These are phyloP conservation scores for Babylonia areolata DNA, from an alignment of 1,140 invertebrate genomes.

Conservation along the genomic window DNA sequence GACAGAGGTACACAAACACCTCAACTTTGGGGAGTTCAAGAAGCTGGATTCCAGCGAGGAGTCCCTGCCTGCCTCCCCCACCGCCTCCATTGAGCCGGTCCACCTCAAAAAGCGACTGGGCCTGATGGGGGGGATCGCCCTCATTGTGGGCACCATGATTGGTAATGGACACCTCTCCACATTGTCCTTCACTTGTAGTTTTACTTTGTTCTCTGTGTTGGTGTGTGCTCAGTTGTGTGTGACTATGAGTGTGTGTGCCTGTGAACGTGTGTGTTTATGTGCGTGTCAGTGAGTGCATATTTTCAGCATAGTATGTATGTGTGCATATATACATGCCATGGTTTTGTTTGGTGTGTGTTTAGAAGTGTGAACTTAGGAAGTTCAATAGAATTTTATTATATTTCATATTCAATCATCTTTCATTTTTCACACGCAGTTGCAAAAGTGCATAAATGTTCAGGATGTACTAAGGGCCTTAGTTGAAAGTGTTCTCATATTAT, in stretches of 20 bases:
- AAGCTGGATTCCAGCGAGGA: neutral
- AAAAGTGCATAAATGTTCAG: no score
- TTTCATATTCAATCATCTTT: no score
- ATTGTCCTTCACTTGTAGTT: neutral
- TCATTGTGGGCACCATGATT: constrained; percentile 74
- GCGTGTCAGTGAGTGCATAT: neutral
- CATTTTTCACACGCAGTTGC: no score
- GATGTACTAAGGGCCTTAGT: no score
- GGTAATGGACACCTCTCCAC: constrained; percentile 51
- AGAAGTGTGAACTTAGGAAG: no score
- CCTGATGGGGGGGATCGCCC: constrained; percentile 58
- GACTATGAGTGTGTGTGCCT: neutral
- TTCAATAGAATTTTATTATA: no score
- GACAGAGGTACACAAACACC: neutral
- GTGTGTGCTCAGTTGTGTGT: neutral
- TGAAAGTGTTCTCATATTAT: no score
- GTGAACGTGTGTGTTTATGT: neutral
- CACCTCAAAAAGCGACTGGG: constrained; percentile 61
- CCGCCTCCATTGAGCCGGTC: constrained; percentile 27
- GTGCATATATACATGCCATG: no score
- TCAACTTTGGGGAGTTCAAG: neutral
- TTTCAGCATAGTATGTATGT: no score
- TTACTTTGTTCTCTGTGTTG: neutral
- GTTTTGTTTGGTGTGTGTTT: no score
- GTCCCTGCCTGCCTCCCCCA: neutral